Conservation (phyloP, 1,140 invertebrate genomes). For the Coptotermes formosanus region DNA sequence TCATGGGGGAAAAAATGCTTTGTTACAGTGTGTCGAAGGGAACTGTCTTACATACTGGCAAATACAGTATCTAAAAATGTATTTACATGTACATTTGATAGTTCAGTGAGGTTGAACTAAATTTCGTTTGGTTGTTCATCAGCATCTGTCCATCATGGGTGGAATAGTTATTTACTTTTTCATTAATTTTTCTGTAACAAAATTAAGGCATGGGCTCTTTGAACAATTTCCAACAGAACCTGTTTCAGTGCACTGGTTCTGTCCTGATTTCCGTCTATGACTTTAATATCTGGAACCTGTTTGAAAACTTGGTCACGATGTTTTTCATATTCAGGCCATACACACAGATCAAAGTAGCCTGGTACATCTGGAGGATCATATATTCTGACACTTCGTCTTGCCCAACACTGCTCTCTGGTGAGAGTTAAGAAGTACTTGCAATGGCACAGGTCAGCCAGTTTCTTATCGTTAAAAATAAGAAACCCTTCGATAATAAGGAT, state of each 20-base stretch:
- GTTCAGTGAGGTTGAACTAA: too few species aligned
- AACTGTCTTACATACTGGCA: too few species aligned
- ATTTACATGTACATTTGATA: too few species aligned
- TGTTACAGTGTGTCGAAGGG: too few species aligned
- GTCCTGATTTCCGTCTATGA: constrained; percentile 22
- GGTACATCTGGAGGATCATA: constrained; percentile 77
- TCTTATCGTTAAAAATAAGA: constrained; percentile 67
- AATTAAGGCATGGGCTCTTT: background rate
- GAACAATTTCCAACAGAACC: background rate
- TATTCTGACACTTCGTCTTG: constrained; percentile 46
- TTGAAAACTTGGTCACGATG: constrained; percentile 43
- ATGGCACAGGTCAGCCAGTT: constrained; percentile 63
- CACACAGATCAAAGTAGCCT: constrained; percentile 74
- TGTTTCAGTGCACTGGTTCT: background rate
- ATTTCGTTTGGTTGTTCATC: too few species aligned
- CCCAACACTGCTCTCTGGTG: constrained; percentile 61
- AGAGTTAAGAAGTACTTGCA: constrained; percentile 71
- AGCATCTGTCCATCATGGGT: too few species aligned
- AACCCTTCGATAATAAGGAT: constrained; percentile 75
- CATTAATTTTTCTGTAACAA: too few species aligned
- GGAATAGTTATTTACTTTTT: too few species aligned
- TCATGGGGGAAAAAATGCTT: too few species aligned
- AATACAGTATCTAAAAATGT: too few species aligned
- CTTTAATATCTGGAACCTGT: background rate
- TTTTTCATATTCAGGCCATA: constrained; percentile 70